Base-by-base conservation (phyloP, 2,888 invertebrate species). In the Tortrix viridana region DNA sequence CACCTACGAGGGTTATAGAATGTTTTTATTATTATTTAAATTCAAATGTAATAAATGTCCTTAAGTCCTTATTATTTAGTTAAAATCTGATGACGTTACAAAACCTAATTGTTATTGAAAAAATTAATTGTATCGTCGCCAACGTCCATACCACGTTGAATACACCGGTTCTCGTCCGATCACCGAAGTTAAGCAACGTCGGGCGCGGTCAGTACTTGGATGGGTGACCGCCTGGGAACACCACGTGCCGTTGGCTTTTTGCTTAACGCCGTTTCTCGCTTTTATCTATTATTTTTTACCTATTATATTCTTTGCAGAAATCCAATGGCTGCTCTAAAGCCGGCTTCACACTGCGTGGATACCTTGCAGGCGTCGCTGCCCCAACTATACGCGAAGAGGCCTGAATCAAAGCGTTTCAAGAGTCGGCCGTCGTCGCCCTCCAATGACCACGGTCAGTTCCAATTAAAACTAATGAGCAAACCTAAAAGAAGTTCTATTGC, bases 301-400 rank as follows among this genome's bases (percentile, higher is more conserved):
- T n/a, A n/a, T n/a, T n/a, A n/a, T n/a, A n/a, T n/a, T n/a, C n/a
- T n/a, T n/a, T n/a, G n/a, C 71, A 89, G 88, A 67, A 78, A 68
- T 22, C 77, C 79, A 7, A 73, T 73, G 14, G 71, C 81, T 16
- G 89, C 88, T 1, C 82, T 92, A 41, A 92, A 92, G 71, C 92
- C 92, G 6, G 92, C 91, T 0, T 92, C 92, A 0, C 92, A 92
- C 69, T 85, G 86, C 70, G 84, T 88, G 48, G 90, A 88, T 65
- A 84, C 86, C 1, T 69, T 88, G 1, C 89, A 84, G 70, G 81
- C 82, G 48, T 89, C 89, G 0, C 71, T 87, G 50, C 88, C 89
- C 0, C 86, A 86, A 66, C 71, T 86, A 50, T 70, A 72, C 48
- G 26, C 47, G 32, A 80, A 76, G 67, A 76, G 74, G 61, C 26